These are phyloP conservation scores for Dendrocopos noguchii DNA, from an alignment of 2,113 vertebrate genomes.

Conservation along the genomic window DNA sequence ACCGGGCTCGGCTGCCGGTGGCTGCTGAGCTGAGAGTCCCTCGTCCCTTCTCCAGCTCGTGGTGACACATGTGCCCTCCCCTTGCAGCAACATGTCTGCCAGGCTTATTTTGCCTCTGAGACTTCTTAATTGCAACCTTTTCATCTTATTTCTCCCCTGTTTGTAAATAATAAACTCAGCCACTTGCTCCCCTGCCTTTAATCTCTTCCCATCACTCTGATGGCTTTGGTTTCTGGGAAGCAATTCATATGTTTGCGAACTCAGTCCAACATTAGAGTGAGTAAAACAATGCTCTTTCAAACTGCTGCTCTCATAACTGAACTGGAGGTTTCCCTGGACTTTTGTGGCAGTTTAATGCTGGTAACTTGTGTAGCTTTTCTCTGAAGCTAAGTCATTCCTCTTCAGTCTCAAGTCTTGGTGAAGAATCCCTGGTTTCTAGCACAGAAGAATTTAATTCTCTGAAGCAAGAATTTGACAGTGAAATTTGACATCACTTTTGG, in stretches of 20 bases:
- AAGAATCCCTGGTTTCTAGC: not conserved
- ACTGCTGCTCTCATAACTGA: not conserved
- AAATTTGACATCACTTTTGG: not conserved
- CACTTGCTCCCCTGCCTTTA: not conserved
- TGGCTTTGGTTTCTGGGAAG: not conserved
- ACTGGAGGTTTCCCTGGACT: not conserved
- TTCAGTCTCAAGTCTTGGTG: not conserved
- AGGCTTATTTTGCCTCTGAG: not conserved
- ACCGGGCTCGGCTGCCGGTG: rapidly evolving
- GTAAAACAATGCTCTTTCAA: not conserved
- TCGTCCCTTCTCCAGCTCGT: not conserved
- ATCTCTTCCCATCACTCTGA: not conserved
- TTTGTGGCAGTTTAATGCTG: not conserved
- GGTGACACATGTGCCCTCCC: not conserved
- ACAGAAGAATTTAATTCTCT: not conserved
- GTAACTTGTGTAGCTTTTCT: not conserved
- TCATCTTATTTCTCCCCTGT: not conserved
- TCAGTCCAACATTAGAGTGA: not conserved
- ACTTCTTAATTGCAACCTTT: not conserved
- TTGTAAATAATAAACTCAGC: not conserved
- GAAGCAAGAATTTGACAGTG: not conserved
- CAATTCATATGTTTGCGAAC: not conserved
- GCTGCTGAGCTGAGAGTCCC: not conserved
- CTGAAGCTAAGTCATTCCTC: not conserved
- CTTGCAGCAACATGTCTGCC: rapidly evolving